Evolutionary conservation across 2,797 vertebrate genomes (phyloP), one percentile per base, ranked within the genome.

Genomic region (Rhinichthys osculus): DNA sequence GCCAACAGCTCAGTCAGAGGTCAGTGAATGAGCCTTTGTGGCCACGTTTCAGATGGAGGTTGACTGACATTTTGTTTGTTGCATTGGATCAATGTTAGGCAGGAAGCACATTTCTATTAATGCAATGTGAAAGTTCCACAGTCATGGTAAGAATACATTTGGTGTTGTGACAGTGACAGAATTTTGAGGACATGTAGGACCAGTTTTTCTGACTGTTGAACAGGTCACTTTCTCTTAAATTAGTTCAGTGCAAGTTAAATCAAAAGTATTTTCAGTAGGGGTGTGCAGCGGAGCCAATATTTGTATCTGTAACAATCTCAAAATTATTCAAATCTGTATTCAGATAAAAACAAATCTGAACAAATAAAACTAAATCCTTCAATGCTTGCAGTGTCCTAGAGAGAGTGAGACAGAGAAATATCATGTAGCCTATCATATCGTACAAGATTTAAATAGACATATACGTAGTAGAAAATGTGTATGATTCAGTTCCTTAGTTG

Each of bases 1-100:
- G 96, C 96, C 72, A 94, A 95, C 90, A 96, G 94, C 91, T 96
- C 97, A 0, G 7, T 95, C 90, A 93, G 94, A 95, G 97, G 98
- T 98, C 88, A 47, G 93, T 71, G 7, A 57, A 27, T 35, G 1
- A 82, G 11, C 23, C 47, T 54, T 71, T 50, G 33, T 40, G 7
- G 52, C 10, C 50, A 33, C 1, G 5, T 40, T 62, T 59, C 1
- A 47, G 6, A 62, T 44, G 9, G 2, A 38, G 10, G 78, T 42
- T 67, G 27, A 23, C 10, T 80, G 62, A 69, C 19, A 42, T 69
- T 69, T 50, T 38, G 7, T 50, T 30, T 74, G 16, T 35, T 7
- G 13, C 17, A 50, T 11, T 19, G 40, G 64, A 69, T 69, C 64
- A 69, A 33, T 30, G 13, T 52, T 50, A 47, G 35, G 9, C n/a